Conservation (phyloP, 2,797 vertebrate species). For the Coregonus ussuriensis region DNA sequence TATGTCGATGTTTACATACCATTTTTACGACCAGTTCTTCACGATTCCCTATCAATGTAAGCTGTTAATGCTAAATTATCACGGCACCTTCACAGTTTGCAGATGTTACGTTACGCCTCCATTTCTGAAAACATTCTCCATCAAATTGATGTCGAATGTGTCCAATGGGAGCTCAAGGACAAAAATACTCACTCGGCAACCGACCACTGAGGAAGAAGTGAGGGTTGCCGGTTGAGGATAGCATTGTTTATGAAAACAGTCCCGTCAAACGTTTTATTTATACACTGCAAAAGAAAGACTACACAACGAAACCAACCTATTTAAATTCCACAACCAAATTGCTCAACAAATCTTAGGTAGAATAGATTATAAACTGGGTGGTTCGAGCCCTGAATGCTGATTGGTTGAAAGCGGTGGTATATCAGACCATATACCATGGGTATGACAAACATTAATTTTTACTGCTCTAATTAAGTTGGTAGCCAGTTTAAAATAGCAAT, state of each 20-base stretch:
- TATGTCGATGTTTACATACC: conserved; percentile 45
- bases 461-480: too few species aligned
- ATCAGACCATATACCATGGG: too few species aligned
- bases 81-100: conserved; percentile 60
- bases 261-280: background rate
- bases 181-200: conserved; percentile 10
- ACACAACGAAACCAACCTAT: background rate
- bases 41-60: conserved; percentile 43
- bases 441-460: too few species aligned
- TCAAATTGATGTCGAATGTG: conserved; percentile 51
- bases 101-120: conserved; percentile 65
- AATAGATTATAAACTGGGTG: background rate
- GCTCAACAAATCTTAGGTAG: background rate
- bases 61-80: conserved; percentile 35
- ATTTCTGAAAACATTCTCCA: conserved; percentile 36
- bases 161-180: conserved; percentile 60
- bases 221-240: background rate
- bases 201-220: conserved; percentile 49
- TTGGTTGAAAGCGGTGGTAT: too few species aligned
- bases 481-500: too few species aligned
- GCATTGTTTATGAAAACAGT: conserved; percentile 11
- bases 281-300: background rate
- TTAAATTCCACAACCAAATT: background rate
- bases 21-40: conserved; percentile 31
- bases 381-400: too few species aligned